A percentile compares a stretch with the other conserved stretches of the same genome.
phyloP scores from a whole-genome alignment of 2,888 invertebrate genomes.

The Dasysyrphus tricinctus region DNA sequence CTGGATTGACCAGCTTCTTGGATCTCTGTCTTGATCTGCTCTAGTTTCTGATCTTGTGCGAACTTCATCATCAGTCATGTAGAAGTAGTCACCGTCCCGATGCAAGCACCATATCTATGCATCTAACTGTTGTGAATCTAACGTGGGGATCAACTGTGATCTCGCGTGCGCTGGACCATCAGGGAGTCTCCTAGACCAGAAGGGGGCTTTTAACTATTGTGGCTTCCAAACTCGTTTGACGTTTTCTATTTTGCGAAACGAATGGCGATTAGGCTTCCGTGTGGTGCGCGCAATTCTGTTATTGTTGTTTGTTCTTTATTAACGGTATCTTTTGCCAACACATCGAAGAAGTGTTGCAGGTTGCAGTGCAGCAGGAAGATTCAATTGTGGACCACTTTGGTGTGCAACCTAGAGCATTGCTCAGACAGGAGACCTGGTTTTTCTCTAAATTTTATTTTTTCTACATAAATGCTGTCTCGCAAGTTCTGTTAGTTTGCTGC shows the following conservation, averaged over 20 bases:
- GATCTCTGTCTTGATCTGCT: constrained; percentile 52
- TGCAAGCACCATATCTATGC: not conserved
- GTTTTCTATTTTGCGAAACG: constrained; percentile 71
- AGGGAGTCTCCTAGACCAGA: constrained; percentile 33
- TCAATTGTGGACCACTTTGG: constrained; percentile 59
- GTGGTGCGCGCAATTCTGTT: constrained; percentile 15
- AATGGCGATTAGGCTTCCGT: constrained; percentile 65
- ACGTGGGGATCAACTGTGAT: constrained; percentile 54
- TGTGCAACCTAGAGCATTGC: not conserved
- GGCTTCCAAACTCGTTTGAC: constrained; percentile 62
- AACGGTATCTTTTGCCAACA: constrained; percentile 57
- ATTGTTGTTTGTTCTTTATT: constrained; percentile 36
- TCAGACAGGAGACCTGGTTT: constrained; percentile 70
- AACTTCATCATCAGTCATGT: constrained; percentile 59
- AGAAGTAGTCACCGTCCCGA: constrained; percentile 7
- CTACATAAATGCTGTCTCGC: constrained; percentile 63
- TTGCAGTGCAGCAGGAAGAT: constrained; percentile 36
- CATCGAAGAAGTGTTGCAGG: constrained; percentile 30
- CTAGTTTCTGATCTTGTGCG: constrained; percentile 65
- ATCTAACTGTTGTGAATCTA: constrained; percentile 54
- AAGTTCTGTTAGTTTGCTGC: constrained; percentile 66
- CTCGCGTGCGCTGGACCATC: constrained; percentile 8
- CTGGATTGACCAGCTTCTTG: constrained; percentile 76
- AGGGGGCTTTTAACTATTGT: not conserved
- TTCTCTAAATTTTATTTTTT: not conserved